phyloP scores from a whole-genome alignment of 2,797 vertebrate species.

The Trichosurus vulpecula region DNA sequence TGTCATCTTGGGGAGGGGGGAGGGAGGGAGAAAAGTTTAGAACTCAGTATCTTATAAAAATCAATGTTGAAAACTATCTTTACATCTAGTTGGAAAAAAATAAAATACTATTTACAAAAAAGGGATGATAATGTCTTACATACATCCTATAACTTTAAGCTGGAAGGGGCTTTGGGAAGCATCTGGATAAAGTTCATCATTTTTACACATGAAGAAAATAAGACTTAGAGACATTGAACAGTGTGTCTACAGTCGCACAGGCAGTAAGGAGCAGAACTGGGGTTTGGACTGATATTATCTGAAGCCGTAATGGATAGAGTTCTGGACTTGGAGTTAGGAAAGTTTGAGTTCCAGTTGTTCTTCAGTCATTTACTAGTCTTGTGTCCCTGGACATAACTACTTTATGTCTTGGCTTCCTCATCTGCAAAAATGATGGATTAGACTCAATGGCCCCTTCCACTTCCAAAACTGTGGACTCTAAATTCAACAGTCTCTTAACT shows the following conservation, averaged over 20 bases:
- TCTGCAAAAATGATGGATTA: not conserved
- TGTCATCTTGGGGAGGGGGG: not conserved
- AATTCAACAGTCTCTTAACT: not conserved
- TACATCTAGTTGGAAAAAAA: not conserved
- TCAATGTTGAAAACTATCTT: not conserved
- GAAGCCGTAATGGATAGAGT: not conserved
- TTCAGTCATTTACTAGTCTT: too few relatives aligned
- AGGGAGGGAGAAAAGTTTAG: not conserved
- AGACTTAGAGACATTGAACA: not conserved
- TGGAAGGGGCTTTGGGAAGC: not conserved
- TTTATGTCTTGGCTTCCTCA: not conserved
- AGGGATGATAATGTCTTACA: not conserved
- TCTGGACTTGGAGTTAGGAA: not conserved
- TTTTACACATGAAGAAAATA: not conserved
- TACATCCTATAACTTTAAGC: not conserved
- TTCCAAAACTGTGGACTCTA: not conserved
- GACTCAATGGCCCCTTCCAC: not conserved
- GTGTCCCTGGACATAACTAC: too few relatives aligned
- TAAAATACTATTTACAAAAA: not conserved
- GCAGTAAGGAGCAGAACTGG: not conserved
- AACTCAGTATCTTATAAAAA: not conserved
- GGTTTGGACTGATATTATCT: not conserved
- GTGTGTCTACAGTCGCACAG: not conserved
- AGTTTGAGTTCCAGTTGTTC: not conserved
- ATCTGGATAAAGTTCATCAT: not conserved